These are phyloP conservation scores for Fabriciana adippe DNA, from an alignment of 2,888 invertebrate species.

Conservation along the genomic window DNA sequence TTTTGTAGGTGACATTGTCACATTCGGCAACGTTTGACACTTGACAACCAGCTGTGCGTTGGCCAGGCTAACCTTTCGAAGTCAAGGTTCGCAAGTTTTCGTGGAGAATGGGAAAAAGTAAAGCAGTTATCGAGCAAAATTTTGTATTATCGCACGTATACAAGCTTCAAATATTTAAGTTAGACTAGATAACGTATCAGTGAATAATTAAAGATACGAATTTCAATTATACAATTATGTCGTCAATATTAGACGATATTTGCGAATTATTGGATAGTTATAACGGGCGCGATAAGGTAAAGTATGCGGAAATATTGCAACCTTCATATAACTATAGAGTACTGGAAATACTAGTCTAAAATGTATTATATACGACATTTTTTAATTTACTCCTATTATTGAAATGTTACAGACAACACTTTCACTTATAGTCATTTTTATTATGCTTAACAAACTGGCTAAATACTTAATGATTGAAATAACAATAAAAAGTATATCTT, in stretches of 20 bases:
- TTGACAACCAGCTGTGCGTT: conserved; percentile 34
- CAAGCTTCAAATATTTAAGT: conserved; percentile 19
- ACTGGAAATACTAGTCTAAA: conserved; percentile 52
- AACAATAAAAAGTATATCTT: too few relatives aligned
- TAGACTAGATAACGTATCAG: conserved; percentile 48
- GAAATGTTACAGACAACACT: background rate
- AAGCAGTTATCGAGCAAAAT: conserved; percentile 56
- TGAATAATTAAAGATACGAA: conserved; percentile 32
- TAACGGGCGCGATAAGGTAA: conserved; percentile 92
- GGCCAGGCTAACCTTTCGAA: conserved; percentile 64
- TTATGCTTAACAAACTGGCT: background rate
- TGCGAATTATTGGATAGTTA: conserved; percentile 90
- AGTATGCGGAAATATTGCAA: conserved; percentile 60
- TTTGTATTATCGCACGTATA: conserved; percentile 50
- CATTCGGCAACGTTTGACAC: background rate
- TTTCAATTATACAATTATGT: conserved; percentile 52
- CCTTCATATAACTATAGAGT: conserved; percentile 58
- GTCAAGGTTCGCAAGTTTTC: conserved; percentile 52
- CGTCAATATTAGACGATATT: conserved; percentile 78
- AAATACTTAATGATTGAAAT: too few relatives aligned
- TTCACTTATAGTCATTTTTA: background rate
- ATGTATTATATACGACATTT: conserved; percentile 40
- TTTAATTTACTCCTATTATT: conserved; percentile 13
- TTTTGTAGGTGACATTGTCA: background rate
- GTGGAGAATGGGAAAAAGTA: conserved; percentile 65